Conservation (phyloP, 2,113 vertebrate species). For the Hydropotes inermis region DNA sequence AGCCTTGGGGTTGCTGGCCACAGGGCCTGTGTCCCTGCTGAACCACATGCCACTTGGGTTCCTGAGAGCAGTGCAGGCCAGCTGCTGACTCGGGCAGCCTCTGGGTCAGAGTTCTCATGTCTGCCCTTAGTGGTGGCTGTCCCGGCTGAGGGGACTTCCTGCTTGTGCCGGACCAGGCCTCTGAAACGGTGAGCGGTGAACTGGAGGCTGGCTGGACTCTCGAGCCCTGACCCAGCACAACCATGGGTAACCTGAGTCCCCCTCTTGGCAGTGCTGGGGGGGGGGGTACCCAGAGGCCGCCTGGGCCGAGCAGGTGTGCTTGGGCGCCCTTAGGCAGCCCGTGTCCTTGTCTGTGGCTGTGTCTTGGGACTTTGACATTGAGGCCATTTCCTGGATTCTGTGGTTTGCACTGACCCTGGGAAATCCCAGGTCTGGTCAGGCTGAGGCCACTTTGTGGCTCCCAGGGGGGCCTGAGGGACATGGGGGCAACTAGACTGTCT, state of each 20-base stretch:
- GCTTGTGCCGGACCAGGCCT: not conserved
- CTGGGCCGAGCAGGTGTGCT: constrained; percentile 44
- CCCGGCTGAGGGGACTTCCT: not conserved
- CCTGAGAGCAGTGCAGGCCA: not conserved
- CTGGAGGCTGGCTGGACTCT: not conserved
- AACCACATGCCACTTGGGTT: not conserved
- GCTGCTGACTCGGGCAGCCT: not conserved
- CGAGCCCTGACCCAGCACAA: constrained; percentile 2
- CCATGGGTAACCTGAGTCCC: constrained; percentile 50
- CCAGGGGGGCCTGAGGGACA: not conserved
- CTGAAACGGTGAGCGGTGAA: not conserved
- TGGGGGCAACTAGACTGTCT: not conserved
- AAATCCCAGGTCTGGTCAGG: not conserved
- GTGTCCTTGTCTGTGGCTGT: constrained; percentile 43
- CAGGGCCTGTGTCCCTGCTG: not conserved
- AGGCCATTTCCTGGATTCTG: constrained; percentile 19
- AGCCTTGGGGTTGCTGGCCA: not conserved
- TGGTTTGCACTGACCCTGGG: not conserved
- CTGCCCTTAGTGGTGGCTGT: not conserved
- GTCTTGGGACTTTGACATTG: constrained; percentile 54
- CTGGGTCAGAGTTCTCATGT: not conserved
- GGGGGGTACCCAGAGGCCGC: not conserved
- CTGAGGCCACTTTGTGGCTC: not conserved
- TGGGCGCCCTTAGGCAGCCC: not conserved
- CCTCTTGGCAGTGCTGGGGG: not conserved